These are phyloP conservation scores for Gasteruption jaculator DNA, from an alignment of 2,888 invertebrate species.

Conservation along the genomic window DNA sequence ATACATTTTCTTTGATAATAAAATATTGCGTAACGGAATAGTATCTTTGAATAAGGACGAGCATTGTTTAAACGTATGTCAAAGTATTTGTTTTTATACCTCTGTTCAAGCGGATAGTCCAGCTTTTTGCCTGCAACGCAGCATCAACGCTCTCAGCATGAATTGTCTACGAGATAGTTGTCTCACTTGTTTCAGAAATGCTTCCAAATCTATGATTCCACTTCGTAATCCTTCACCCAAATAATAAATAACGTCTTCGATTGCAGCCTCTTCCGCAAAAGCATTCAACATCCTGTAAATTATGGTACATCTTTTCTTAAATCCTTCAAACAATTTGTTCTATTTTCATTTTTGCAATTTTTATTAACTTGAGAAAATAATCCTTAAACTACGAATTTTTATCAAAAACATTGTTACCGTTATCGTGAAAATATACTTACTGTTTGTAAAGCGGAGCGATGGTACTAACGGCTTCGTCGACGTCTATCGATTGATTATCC, in stretches of 20 bases:
- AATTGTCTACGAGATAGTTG: conserved; percentile 94
- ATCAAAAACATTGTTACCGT: too few species aligned
- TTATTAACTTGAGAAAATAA: conserved; percentile 9
- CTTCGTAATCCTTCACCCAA: conserved; percentile 91
- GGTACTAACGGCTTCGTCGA: conserved; percentile 95
- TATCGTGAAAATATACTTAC: conserved; percentile 57
- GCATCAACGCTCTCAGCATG: conserved; percentile 90
- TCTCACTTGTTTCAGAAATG: conserved; percentile 94
- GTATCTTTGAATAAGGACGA: background rate
- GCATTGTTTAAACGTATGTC: too few species aligned
- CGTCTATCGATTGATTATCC: conserved; percentile 78
- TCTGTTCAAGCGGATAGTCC: conserved; percentile 68
- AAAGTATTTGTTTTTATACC: too few species aligned
- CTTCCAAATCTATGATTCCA: conserved; percentile 91
- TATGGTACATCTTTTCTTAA: conserved; percentile 15
- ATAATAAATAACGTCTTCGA: conserved; percentile 98
- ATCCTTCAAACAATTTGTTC: too few species aligned
- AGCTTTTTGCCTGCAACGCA: conserved; percentile 94
- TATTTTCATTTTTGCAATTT: conserved; percentile 2
- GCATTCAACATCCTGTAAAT: conserved; percentile 76
- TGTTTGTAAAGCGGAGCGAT: conserved; percentile 95
- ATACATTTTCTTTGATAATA: conserved; percentile 1
- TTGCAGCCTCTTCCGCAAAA: conserved; percentile 95
- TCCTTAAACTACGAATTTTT: conserved; percentile 9
- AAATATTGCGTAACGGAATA: conserved; percentile 14